Base-by-base conservation (phyloP, 2,113 vertebrate genomes). In the Cephalopholis sonnerati region DNA sequence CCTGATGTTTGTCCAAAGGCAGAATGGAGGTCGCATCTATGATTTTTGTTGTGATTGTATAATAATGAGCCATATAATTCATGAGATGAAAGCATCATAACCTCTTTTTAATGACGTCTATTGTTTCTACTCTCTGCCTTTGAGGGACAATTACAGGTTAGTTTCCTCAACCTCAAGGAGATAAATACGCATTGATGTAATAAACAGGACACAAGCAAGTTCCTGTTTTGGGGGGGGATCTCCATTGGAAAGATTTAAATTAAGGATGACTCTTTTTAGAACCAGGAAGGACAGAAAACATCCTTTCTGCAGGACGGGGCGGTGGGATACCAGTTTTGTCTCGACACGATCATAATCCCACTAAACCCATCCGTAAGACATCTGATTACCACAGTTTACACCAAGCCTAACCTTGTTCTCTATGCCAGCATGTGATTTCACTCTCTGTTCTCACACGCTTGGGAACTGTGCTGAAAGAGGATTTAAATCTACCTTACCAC, bases 401-500 rank as follows among this genome's bases (percentile, higher is more conserved):
- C 48, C 62, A 12, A 74, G 55, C 20, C 48, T 85, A 90, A 87
- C 79, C 39, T 51, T 62, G 58, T 86, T 89, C 68, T 85, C 57
- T 78, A 41, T 81, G 86, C 81, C 46, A 22, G n/a, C 79, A 85
- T 82, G 83, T 91, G 79, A 87, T 77, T 81, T 77, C 39, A 81
- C 73, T 85, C 63, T 65, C 67, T 27, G 53, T 48, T 73, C 65
- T 83, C 25, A 16, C 53, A 72, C 73, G 78, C 73, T 7, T 92
- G 91, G 73, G 84, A 93, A 91, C 81, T 24, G 79, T 65, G 51
- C 59, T 18, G 41, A 73, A 85, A 80, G 80, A 69, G 72, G 61
- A 84, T 87, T 88, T 89, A 70, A 82, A 74, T 79, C 73, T 53
- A 46, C 73, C 2, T 32, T 44, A 61, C 51, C 64, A 61, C 70